Percentiles rank a stretch among this genome's conserved stretches.
Conservation (phyloP, 92 coral and sea anemone species). For the Siderastrea radians region DNA sequence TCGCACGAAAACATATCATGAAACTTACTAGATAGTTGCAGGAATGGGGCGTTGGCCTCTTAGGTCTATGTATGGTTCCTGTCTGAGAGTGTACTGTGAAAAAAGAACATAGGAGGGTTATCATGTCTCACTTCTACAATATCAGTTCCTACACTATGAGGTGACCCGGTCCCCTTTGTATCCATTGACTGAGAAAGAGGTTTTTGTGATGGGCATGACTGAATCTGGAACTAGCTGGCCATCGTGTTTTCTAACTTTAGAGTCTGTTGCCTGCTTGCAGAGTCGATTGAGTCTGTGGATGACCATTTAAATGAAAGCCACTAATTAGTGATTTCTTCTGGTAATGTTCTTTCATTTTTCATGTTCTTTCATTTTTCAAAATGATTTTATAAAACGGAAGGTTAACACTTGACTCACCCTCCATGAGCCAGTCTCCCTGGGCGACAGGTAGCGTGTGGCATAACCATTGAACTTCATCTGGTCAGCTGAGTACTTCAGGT, state of each 20-base stretch:
- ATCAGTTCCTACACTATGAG: no score
- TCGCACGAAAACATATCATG: no score
- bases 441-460: constrained; percentile 86
- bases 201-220: no score
- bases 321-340: no score
- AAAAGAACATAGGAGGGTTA: neutral
- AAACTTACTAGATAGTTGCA: constrained; percentile 94
- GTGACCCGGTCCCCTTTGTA: neutral
- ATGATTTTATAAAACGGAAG: no score
- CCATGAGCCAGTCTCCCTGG: constrained; percentile 90
- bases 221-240: no score
- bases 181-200: neutral
- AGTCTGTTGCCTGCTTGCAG: no score
- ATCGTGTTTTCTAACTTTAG: no score
- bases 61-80: constrained; percentile 88
- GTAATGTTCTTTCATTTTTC: no score
- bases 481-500: constrained; percentile 72
- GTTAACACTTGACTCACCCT: constrained; percentile 59
- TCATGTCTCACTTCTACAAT: neutral
- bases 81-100: constrained; percentile 83
- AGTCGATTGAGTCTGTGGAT: no score
- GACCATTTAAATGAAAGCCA: no score
- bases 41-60: constrained; percentile 98
- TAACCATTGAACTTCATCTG: constrained; percentile 82
- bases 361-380: no score